Evolutionary conservation across 2,113 vertebrate species (phyloP), one percentile per base, ranked within the genome.

Genomic region (Parotia lawesii): DNA sequence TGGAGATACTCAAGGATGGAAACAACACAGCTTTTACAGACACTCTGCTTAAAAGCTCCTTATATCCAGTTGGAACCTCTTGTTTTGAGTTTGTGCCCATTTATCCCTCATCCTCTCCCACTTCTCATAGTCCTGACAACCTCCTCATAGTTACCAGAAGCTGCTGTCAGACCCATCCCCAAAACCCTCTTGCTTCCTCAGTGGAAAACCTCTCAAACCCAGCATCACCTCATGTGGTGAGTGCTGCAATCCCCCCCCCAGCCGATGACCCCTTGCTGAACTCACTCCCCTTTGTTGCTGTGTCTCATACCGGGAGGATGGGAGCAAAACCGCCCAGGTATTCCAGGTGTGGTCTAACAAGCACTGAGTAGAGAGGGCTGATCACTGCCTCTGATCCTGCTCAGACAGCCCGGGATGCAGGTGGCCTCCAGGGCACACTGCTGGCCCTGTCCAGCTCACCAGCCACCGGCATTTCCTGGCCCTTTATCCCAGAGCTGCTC

Each of bases 191-290:
- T 12, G 17, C 28, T 47, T 82, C 38, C 18, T 18, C 18, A 29
- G 16, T 27, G 27, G 58, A 84, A 89, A 84, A 51, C 5, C 16
- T 37, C 50, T 77, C 58, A 71, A 4, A 1, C 25, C 33, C 67
- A 58, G 67, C 12, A 9, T 0, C 53, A 13, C 33, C 72, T n/a
- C 33, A 5, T 0, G 2, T 4, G 9, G 22, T 2, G 1, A 58
- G 57, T 7, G 38, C 72, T 89, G 62, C 37, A 67, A 44, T 28
- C 72, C 33, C 61, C 24, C n/a, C 1, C 6, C 1, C 0, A 33
- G 12, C 1, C 6, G 2, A n/a, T 0, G 17, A 12, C 33, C 67
- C 73, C 65, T 24, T 47, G 58, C 69, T 61, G 65, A 84, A 18
- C 64, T 28, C 72, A 6, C 5, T 61, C 19, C 60, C 4, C 0